phyloP scores from a whole-genome alignment of 2,113 vertebrate genomes.

The human region DNA sequence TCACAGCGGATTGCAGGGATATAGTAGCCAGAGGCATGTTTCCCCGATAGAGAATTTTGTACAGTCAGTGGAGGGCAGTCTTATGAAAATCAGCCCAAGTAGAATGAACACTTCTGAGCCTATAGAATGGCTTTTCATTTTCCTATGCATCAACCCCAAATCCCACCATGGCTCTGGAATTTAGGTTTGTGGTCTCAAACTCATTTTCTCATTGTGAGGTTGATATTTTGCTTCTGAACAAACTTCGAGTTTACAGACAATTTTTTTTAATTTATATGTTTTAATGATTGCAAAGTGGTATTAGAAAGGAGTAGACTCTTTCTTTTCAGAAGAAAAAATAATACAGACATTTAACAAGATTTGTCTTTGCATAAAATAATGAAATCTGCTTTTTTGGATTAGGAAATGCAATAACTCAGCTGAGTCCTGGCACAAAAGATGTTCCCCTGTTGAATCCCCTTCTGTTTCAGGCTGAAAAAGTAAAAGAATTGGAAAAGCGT shows the following conservation, averaged over 20 bases:
- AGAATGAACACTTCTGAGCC: not conserved
- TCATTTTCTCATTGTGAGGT: not conserved
- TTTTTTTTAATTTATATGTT: conserved; percentile 9
- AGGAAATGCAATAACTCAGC: conserved; percentile 47
- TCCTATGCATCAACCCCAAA: not conserved
- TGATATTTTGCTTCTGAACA: not conserved
- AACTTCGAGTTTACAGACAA: conserved; percentile 7
- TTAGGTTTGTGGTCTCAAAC: not conserved
- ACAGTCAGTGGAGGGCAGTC: accelerated
- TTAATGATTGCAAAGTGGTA: conserved; percentile 43
- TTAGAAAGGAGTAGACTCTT: not conserved
- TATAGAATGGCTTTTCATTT: not conserved
- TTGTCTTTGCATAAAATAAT: conserved; percentile 50
- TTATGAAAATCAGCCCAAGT: not conserved
- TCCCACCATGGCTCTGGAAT: not conserved
- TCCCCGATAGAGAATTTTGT: not conserved
- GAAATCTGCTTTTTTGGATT: conserved; percentile 48
- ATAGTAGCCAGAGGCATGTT: not conserved
- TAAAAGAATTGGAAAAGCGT: not conserved
- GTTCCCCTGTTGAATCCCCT: conserved; percentile 37
- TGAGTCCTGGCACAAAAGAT: not conserved
- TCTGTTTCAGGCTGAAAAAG: conserved; percentile 50
- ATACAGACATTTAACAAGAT: conserved; percentile 44
- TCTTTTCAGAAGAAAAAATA: not conserved
- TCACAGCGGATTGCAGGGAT: accelerated